A percentile compares a stretch with the other conserved stretches of the same genome.
Evolutionary conservation across 2,113 vertebrate species (phyloP).

Genomic region (Prinia subflava): DNA sequence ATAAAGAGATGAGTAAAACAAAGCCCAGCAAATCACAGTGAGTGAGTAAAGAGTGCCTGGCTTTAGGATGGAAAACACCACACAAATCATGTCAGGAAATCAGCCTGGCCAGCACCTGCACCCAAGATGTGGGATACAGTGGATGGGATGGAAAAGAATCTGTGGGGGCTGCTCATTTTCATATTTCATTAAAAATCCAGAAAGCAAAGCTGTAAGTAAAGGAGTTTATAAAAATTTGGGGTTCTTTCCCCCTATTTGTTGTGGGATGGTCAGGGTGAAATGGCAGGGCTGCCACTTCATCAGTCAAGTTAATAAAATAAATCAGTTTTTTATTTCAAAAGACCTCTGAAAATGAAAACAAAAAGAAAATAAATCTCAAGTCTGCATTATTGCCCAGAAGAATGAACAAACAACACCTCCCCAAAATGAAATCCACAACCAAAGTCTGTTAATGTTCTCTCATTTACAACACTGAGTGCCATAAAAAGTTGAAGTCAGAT

Average conservation of each 20-base stretch:
- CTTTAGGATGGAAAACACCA: background rate
- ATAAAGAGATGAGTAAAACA: background rate
- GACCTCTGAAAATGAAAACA: background rate
- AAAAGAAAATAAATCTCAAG: background rate
- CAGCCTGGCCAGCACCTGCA: constrained; percentile 18
- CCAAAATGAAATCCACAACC: background rate
- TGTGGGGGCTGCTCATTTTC: fast-evolving
- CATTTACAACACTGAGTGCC: background rate
- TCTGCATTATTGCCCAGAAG: background rate
- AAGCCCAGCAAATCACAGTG: background rate
- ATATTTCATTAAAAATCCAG: background rate
- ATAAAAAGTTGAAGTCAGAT: background rate
- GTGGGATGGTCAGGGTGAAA: background rate
- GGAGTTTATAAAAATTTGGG: background rate
- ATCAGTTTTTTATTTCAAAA: background rate
- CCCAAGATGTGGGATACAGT: background rate
- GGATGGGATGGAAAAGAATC: background rate
- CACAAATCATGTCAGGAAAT: background rate
- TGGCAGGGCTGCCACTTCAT: background rate
- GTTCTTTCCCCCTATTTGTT: background rate
- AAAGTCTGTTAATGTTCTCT: background rate
- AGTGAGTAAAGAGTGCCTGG: background rate
- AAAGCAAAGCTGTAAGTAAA: background rate
- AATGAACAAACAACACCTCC: background rate
- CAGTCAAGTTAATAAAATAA: background rate